A percentile compares a stretch with the other conserved stretches of the same genome.
Evolutionary conservation across 1,140 invertebrate genomes (phyloP).

Genomic region (Drosophila takahashii): DNA sequence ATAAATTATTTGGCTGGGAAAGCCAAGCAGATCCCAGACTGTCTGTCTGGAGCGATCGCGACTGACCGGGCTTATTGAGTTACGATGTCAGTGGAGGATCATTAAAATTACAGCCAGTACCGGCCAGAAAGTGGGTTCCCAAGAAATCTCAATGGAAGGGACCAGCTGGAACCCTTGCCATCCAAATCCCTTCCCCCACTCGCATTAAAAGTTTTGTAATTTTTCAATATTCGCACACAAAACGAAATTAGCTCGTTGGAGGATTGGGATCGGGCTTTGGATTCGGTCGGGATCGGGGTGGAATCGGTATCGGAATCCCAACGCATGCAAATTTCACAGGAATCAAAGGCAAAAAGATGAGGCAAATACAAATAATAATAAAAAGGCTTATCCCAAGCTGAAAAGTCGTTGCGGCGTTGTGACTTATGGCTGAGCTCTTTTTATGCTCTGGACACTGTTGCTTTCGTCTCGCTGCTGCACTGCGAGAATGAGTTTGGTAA

Average conservation of each 20-base stretch:
- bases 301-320: constrained; percentile 42
- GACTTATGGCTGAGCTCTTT: constrained; percentile 53
- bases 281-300: constrained; percentile 29
- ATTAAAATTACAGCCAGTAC: constrained; percentile 77
- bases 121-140: constrained; percentile 58
- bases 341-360: constrained; percentile 66
- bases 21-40: constrained; percentile 69
- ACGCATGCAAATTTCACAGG: constrained; percentile 79
- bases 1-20: constrained; percentile 63
- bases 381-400: constrained; percentile 59
- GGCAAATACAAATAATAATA: constrained; percentile 74
- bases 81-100: constrained; percentile 68
- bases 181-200: constrained; percentile 5
- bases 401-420: constrained; percentile 60
- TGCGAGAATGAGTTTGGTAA: constrained; percentile 1
- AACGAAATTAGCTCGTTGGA: constrained; percentile 76
- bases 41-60: constrained; percentile 70
- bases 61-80: constrained; percentile 57
- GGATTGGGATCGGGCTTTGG: constrained; percentile 30
- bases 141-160: constrained; percentile 46
- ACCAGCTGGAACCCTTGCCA: constrained; percentile 28
- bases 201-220: constrained; percentile 61
- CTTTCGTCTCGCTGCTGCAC: constrained; percentile 43
- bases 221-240: constrained; percentile 74
- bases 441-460: constrained; percentile 42